phyloP scores from a whole-genome alignment of 1,140 invertebrate species.

The Drosophila paulistorum region DNA sequence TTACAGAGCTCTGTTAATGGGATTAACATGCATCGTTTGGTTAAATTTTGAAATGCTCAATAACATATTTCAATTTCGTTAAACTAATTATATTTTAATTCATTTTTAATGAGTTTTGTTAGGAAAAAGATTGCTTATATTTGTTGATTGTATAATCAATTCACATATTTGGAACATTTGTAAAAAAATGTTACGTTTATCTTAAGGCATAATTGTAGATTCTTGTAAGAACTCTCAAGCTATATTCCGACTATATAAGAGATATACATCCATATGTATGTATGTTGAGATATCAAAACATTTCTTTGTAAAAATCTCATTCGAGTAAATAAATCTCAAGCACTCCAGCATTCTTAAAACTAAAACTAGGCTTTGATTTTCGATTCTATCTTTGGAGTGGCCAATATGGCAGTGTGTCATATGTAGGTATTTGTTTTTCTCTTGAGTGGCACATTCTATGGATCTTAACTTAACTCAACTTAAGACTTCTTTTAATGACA shows the following conservation, averaged over 20 bases:
- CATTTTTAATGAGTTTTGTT: constrained; percentile 9
- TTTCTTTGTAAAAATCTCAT: constrained; percentile 43
- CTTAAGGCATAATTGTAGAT: constrained; percentile 65
- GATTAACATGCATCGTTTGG: neutral
- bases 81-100: neutral
- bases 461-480: no score
- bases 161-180: constrained; percentile 51
- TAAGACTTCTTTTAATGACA: no score
- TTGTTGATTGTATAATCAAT: constrained; percentile 41
- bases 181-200: constrained; percentile 67
- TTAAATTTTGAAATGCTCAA: neutral
- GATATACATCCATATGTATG: neutral
- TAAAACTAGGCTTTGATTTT: constrained; percentile 46
- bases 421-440: neutral
- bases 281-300: constrained; percentile 38
- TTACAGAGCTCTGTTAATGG: constrained; percentile 16
- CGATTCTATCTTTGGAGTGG: constrained; percentile 66
- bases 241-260: constrained; percentile 15
- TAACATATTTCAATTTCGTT: neutral
- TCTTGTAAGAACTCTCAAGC: constrained; percentile 54
- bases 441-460: constrained; percentile 84
- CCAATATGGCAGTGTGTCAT: constrained; percentile 63
- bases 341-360: constrained; percentile 37
- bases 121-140: constrained; percentile 32
- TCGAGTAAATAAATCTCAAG: constrained; percentile 39